These are phyloP conservation scores for Pangasianodon hypophthalmus DNA, from an alignment of 2,113 vertebrate genomes.

Conservation along the genomic window DNA sequence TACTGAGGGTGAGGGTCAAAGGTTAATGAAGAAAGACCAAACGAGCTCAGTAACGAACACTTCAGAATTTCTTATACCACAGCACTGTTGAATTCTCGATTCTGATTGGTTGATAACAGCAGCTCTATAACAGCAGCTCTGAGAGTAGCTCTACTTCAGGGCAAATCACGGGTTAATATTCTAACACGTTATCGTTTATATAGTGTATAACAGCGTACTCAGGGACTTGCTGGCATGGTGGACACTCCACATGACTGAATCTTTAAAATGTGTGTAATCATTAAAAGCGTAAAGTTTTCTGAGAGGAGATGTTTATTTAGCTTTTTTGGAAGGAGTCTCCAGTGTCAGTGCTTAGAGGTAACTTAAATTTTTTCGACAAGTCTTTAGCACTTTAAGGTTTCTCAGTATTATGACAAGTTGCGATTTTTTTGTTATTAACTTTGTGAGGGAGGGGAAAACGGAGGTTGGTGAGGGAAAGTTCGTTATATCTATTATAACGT, in stretches of 20 bases:
- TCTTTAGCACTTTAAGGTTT: too few species aligned
- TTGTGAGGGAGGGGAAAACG: not conserved
- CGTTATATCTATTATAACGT: not conserved
- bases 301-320: not conserved
- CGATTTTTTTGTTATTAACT: not conserved
- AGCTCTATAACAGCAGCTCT: not conserved
- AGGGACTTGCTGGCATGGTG: too few species aligned
- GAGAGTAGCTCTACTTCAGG: not conserved
- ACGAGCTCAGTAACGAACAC: not conserved
- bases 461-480: not conserved
- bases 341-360: too few species aligned
- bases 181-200: not conserved
- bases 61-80: too few species aligned
- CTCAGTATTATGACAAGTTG: too few species aligned
- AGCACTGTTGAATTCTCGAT: not conserved
- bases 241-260: too few species aligned
- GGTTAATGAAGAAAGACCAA: not conserved
- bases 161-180: not conserved
- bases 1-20: constrained; percentile 75
- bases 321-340: not conserved
- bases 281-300: not conserved
- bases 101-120: not conserved
- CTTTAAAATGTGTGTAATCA: not conserved
- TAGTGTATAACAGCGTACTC: not conserved
- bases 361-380: too few species aligned